These are phyloP conservation scores for Caenorhabditis sp. DNA, from an alignment of 2,888 invertebrate genomes.

Conservation along the genomic window DNA sequence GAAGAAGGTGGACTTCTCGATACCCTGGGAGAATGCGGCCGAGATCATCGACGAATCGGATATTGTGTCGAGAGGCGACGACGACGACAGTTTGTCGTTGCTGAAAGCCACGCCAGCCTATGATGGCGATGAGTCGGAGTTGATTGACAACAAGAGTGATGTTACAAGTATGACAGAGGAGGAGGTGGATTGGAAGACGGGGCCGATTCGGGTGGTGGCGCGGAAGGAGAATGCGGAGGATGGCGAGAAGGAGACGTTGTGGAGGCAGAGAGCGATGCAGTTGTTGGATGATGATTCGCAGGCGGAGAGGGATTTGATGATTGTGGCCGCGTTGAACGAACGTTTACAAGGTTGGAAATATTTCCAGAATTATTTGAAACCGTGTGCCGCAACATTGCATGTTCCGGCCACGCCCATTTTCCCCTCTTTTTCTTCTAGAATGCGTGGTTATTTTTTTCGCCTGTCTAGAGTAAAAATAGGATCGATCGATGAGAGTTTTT, in stretches of 20 bases:
- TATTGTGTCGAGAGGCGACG: constrained; percentile 42
- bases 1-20: constrained; percentile 42
- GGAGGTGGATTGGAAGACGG: constrained; percentile 31
- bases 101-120: constrained; percentile 10
- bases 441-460: no score
- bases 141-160: constrained; percentile 40
- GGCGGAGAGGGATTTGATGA: constrained; percentile 45
- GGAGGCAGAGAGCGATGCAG: constrained; percentile 41
- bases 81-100: constrained; percentile 30
- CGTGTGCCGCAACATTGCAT: no score
- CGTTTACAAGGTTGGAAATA: constrained; percentile 26
- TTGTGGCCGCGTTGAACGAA: constrained; percentile 47
- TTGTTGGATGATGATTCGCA: constrained; percentile 48
- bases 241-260: constrained; percentile 29
- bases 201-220: constrained; percentile 40
- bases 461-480: no score
- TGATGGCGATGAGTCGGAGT: constrained; percentile 46
- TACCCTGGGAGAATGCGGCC: constrained; percentile 40
- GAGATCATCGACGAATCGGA: constrained; percentile 55
- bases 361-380: no score
- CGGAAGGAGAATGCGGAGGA: constrained; percentile 30
- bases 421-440: no score
- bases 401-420: no score
- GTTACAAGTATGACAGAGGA: constrained; percentile 36
- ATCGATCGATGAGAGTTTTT: no score